Evolutionary conservation across 2,797 vertebrate genomes (phyloP).

Genomic region (Myotis vivesi): DNA sequence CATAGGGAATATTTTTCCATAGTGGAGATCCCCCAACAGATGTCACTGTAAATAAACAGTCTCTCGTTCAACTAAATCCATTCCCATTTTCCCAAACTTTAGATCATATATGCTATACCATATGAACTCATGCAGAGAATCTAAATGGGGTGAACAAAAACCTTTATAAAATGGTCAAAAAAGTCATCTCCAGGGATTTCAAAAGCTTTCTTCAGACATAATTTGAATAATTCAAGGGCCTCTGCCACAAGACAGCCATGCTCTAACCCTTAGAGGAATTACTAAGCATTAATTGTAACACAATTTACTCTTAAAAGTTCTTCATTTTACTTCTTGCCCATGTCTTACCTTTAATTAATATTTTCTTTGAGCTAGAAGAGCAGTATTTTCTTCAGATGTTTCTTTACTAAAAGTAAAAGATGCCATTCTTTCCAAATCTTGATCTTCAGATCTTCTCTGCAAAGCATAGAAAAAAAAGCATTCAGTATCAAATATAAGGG

Average conservation of each 20-base stretch:
- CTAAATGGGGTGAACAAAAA: background rate
- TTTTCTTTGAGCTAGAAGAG: conserved; percentile 52
- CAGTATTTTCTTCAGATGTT: conserved; percentile 59
- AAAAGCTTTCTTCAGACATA: conserved; percentile 58
- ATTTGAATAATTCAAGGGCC: conserved; percentile 58
- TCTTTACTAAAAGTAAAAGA: conserved; percentile 45
- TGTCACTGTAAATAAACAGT: background rate
- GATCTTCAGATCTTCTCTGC: background rate
- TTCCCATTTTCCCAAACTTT: conserved; percentile 4
- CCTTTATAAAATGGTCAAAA: conserved; percentile 51
- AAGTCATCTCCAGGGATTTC: conserved; percentile 32
- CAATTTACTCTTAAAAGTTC: conserved; percentile 25
- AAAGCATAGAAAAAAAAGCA: background rate
- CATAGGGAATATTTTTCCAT: background rate
- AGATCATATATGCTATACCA: background rate
- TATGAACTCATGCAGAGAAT: background rate
- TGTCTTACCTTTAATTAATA: conserved; percentile 64
- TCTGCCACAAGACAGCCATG: background rate
- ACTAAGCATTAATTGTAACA: conserved; percentile 62
- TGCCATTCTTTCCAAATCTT: conserved; percentile 42
- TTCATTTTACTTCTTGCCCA: conserved; percentile 42
- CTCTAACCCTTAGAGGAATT: conserved; percentile 57
- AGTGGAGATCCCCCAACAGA: background rate
- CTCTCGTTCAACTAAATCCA: background rate
- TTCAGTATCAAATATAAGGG: conserved; percentile 6